A percentile compares a stretch with the other conserved stretches of the same genome.
These are phyloP conservation scores for Meteorus colon DNA, from an alignment of 2,888 invertebrate species.

Conservation along the genomic window DNA sequence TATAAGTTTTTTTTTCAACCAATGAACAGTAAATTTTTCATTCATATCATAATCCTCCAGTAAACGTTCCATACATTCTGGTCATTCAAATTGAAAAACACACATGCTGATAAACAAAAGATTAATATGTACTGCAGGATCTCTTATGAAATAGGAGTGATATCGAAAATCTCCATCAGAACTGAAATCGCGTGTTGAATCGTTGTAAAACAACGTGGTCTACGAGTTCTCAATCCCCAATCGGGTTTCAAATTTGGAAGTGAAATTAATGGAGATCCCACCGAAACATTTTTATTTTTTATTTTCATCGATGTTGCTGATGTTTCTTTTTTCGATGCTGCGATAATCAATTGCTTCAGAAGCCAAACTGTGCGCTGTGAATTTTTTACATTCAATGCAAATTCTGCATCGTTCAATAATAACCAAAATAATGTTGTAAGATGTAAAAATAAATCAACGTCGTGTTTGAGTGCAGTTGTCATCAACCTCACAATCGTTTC, in stretches of 20 bases:
- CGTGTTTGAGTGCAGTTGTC: constrained; percentile 59
- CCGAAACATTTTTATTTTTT: constrained; percentile 30
- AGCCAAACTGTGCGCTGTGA: constrained; percentile 49
- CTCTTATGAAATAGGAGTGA: constrained; percentile 20
- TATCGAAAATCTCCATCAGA: constrained; percentile 51
- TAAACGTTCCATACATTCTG: not conserved
- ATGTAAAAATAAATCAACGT: constrained; percentile 58
- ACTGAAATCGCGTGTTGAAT: constrained; percentile 53
- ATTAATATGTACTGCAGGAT: not conserved
- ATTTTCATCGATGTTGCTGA: constrained; percentile 21
- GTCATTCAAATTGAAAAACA: constrained; percentile 27
- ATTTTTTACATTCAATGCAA: constrained; percentile 50
- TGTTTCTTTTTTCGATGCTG: constrained; percentile 48
- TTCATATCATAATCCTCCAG: no score
- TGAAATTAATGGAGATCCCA: constrained; percentile 26
- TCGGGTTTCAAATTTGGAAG: constrained; percentile 61
- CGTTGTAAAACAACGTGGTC: constrained; percentile 55
- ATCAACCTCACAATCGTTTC: constrained; percentile 79
- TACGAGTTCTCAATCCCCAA: constrained; percentile 56
- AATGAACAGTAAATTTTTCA: no score
- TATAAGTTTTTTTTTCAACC: constrained; percentile 10
- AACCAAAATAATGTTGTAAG: constrained; percentile 65
- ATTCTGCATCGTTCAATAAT: constrained; percentile 56
- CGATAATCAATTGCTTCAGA: constrained; percentile 40
- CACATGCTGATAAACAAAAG: not conserved